Evolutionary conservation across 2,797 vertebrate species (phyloP), one percentile per base, ranked within the genome.

Genomic region (Anguilla pacifica): DNA sequence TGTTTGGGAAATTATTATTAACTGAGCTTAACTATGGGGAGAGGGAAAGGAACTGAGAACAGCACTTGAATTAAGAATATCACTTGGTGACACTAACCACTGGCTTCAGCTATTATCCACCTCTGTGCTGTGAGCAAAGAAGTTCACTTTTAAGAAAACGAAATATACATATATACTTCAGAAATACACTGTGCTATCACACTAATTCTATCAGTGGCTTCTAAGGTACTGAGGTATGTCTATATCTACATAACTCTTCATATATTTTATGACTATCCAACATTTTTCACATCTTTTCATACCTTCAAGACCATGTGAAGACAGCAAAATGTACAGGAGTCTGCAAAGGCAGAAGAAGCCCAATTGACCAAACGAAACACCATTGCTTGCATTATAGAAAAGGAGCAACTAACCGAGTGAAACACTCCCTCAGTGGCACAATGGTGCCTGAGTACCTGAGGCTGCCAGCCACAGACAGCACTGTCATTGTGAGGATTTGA

Each of bases 1-100:
- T 35, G 70, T 35, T 74, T 28, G 31, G 70, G 70, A 28, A 74
- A 35, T 74, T 74, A 74, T 35, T 35, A 31, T 17, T 25, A 81
- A 49, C 46, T 81, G 46, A 81, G 46, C 77, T 49, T 49, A 81
- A 81, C 39, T 6, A 81, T 6, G 77, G 79, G 74, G 46, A 87
- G 72, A 83, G 88, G 79, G 81, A 85, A 83, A 31, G 49, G 53
- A 31, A 83, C 15, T 28, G 17, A 43, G 87, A 90, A 91, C 90
- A 87, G 87, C 35, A 3, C 85, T 92, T 74, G 87, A 89, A 89
- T 84, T 49, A 79, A 88, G 51, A 92, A 90, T 88, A 91, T 92
- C 85, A 85, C 55, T 51, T 74, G 83, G 59, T 89, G 90, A 92
- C 88, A 72, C 39, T 70, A 86, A 88, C 25, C 15, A 1, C 72